Percentiles rank a stretch among this genome's conserved stretches.
These are phyloP conservation scores for Calypte anna DNA, from an alignment of 2,113 vertebrate species.

Conservation along the genomic window DNA sequence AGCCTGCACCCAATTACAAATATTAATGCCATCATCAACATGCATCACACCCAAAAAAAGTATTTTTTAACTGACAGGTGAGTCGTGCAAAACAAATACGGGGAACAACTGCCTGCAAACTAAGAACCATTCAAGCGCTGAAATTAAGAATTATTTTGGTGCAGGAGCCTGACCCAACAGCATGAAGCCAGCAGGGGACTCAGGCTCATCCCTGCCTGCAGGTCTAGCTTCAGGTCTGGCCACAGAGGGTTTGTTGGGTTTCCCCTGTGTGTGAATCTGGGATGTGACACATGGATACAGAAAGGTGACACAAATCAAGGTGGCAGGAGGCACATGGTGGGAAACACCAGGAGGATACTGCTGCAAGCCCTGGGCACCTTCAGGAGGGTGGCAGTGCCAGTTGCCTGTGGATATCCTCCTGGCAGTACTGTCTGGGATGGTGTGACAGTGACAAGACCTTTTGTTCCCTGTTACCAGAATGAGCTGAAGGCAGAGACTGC, in stretches of 20 bases:
- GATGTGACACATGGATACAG: fast-evolving
- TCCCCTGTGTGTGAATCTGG: fast-evolving
- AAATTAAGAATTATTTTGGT: not conserved
- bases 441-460: not conserved
- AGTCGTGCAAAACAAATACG: not conserved
- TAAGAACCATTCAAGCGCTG: not conserved
- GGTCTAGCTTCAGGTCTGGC: not conserved
- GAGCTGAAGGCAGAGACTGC: not conserved
- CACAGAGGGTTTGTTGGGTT: not conserved
- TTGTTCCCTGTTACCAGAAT: not conserved
- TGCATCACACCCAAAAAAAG: not conserved
- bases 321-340: fast-evolving
- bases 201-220: fast-evolving
- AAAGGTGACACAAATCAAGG: fast-evolving
- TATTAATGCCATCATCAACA: not conserved
- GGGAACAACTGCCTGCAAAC: not conserved
- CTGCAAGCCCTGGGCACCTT: not conserved
- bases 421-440: fast-evolving
- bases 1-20: not conserved
- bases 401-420: fast-evolving
- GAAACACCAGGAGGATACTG: not conserved
- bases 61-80: not conserved
- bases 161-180: not conserved
- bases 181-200: fast-evolving
- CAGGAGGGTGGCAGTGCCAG: fast-evolving